Evolutionary conservation across 1,140 invertebrate species (phyloP).

Genomic region (Drosophila virilis): DNA sequence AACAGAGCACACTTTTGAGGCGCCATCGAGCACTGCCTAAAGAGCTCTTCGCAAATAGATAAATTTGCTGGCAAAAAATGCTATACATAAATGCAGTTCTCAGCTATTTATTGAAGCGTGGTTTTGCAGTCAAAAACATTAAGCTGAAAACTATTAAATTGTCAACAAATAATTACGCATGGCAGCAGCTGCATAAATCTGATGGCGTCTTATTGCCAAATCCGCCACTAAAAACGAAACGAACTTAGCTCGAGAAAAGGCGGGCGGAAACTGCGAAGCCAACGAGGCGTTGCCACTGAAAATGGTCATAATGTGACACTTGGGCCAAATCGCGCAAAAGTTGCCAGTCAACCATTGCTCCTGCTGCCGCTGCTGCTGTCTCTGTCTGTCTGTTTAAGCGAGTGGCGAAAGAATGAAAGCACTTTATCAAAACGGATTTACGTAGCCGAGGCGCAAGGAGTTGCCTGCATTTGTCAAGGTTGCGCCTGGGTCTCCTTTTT

Average conservation of each 20-base stretch:
- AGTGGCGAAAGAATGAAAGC: constrained; percentile 57
- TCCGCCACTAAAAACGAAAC: constrained; percentile 76
- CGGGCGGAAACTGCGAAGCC: constrained; percentile 48
- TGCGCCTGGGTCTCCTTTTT: constrained; percentile 13
- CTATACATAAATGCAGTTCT: constrained; percentile 13
- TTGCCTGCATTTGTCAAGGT: constrained; percentile 33
- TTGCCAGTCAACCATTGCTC: constrained; percentile 45
- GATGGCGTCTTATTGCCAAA: constrained; percentile 65
- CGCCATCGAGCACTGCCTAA: neutral
- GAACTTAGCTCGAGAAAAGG: constrained; percentile 50
- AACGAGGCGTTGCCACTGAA: constrained; percentile 57
- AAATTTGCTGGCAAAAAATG: constrained; percentile 1
- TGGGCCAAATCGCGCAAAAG: constrained; percentile 42
- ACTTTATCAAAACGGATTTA: constrained; percentile 82
- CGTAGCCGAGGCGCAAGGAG: constrained; percentile 34
- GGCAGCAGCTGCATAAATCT: constrained; percentile 74
- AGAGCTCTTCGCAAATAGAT: neutral
- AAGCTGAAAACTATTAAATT: constrained; percentile 79
- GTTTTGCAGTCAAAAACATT: constrained; percentile 27
- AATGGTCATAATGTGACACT: constrained; percentile 80
- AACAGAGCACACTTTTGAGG: constrained; percentile 5
- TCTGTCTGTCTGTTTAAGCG: constrained; percentile 4
- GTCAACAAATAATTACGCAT: constrained; percentile 81
- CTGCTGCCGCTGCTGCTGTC: constrained; percentile 1
- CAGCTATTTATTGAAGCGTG: constrained; percentile 33